A percentile compares a stretch with the other conserved stretches of the same genome.
These are phyloP conservation scores for Australoheros facetus DNA, from an alignment of 2,797 vertebrate species.

Conservation along the genomic window DNA sequence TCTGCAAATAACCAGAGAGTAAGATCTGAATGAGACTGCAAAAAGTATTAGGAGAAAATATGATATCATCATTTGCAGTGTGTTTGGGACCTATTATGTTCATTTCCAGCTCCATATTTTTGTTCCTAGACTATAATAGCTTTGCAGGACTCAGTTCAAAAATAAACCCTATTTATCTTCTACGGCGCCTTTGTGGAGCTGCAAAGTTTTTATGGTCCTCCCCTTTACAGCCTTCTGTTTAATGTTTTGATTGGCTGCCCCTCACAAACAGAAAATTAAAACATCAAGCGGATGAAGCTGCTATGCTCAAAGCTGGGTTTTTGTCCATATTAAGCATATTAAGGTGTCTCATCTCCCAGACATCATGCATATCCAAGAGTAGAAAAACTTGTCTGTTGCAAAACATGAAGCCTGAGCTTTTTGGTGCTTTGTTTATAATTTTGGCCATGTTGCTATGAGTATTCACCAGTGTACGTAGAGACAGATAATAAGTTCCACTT, in stretches of 20 bases:
- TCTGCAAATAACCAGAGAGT: slow-evolving; percentile 77
- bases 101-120: not conserved
- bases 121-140: not conserved
- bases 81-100: slow-evolving; percentile 1
- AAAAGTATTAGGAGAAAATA: slow-evolving; percentile 1
- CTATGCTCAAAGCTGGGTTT: not conserved
- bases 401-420: not conserved
- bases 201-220: not conserved
- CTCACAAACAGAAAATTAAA: not conserved
- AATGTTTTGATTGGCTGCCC: not conserved
- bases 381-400: not conserved
- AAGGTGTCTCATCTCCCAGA: not conserved
- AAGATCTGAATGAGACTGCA: not conserved
- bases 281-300: not conserved
- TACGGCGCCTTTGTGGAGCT: not conserved
- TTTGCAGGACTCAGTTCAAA: not conserved
- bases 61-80: not conserved
- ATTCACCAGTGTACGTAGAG: not conserved
- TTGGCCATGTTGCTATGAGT: not conserved
- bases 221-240: not conserved
- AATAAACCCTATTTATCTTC: slow-evolving; percentile 1
- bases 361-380: not conserved
- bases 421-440: not conserved
- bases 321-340: not conserved
- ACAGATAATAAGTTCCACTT: not conserved